A percentile compares a stretch with the other conserved stretches of the same genome.
Evolutionary conservation across 2,797 vertebrate genomes (phyloP).

Genomic region (Sardinella longiceps): DNA sequence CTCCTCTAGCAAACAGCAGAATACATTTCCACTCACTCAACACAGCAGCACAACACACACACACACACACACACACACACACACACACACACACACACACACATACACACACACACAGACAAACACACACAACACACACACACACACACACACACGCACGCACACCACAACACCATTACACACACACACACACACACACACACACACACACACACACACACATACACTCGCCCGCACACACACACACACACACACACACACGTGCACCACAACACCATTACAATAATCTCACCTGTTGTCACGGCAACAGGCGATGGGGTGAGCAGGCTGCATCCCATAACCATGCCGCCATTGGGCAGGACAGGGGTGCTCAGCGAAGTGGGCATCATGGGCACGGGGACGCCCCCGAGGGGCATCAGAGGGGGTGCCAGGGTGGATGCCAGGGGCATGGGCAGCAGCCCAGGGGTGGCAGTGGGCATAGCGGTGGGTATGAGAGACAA

Average conservation of each 20-base stretch:
- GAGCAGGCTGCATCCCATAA: constrained; percentile 68
- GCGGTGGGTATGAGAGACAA: constrained; percentile 81
- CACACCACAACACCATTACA: too few relatives aligned
- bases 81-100: too few relatives aligned
- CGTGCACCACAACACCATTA: background rate
- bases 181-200: too few relatives aligned
- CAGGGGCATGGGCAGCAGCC: constrained; percentile 53
- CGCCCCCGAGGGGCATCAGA: constrained; percentile 58
- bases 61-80: too few relatives aligned
- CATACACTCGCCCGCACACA: too few relatives aligned
- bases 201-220: too few relatives aligned
- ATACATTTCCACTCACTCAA: too few relatives aligned
- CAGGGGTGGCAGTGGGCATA: constrained; percentile 58
- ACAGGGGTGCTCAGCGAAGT: constrained; percentile 79
- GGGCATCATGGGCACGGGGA: constrained; percentile 80
- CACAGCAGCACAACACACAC: too few relatives aligned
- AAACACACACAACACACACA: background rate
- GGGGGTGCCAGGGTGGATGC: constrained; percentile 61
- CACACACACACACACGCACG: too few relatives aligned
- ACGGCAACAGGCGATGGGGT: constrained; percentile 71
- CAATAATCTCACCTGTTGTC: background rate
- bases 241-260: too few relatives aligned
- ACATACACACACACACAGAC: constrained; percentile 7
- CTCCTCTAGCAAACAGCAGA: too few relatives aligned
- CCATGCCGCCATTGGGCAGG: constrained; percentile 83